phyloP scores from a whole-genome alignment of 2,888 invertebrate genomes.

The Melinaea menophilus region DNA sequence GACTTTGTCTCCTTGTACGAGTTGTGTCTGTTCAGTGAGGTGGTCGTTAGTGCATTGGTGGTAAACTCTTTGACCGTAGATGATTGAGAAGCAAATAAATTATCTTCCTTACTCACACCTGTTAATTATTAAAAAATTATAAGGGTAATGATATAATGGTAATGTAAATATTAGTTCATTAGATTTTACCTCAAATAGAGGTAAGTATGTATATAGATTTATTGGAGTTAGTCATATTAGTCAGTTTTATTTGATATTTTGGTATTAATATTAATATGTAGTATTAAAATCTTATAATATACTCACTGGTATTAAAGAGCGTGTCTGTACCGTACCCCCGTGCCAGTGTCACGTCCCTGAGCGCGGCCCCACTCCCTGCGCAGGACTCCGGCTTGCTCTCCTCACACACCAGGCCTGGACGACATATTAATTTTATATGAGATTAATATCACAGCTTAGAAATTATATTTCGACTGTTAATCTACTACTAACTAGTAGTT shows the following conservation, averaged over 20 bases:
- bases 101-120: constrained; percentile 64
- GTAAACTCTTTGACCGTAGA: constrained; percentile 54
- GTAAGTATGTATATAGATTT: no score
- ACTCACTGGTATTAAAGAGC: constrained; percentile 30
- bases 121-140: constrained; percentile 35
- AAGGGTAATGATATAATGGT: background rate
- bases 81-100: constrained; percentile 45
- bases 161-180: no score
- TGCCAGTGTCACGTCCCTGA: constrained; percentile 53
- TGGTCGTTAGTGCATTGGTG: constrained; percentile 48
- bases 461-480: background rate
- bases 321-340: constrained; percentile 48
- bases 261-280: no score
- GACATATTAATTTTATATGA: background rate
- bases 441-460: background rate
- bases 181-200: no score
- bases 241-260: no score
- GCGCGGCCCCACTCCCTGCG: constrained; percentile 9
- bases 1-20: constrained; percentile 72
- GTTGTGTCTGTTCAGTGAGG: constrained; percentile 67
- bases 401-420: constrained; percentile 36
- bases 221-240: no score
- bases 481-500: background rate
- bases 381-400: constrained; percentile 35
- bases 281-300: background rate